Base-by-base conservation (phyloP, 2,888 invertebrate species). In the Physocephala rufipes region DNA sequence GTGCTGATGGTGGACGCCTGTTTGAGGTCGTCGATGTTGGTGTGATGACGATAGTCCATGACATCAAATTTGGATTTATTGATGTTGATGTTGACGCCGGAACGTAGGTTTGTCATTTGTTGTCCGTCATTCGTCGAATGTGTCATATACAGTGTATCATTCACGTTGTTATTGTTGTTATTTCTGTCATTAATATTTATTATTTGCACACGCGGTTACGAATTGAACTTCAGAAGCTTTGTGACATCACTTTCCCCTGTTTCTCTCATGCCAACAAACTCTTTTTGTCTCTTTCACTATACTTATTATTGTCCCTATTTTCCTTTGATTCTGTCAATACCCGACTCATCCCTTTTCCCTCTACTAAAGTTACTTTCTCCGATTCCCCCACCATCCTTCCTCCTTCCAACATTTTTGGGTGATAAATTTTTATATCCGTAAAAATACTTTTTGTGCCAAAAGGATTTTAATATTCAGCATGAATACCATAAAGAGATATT, bases 401-500 rank as follows among this genome's bases (percentile, higher is more conserved):
- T 9, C 21, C 61, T 62, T 43, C 19, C 30, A 3, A 16, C 13
- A 30, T n/a, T 28, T 19, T 7, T 59, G n/a, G 15, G 16, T 21
- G 28, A 19, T 62, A 19, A 36, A 19, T 28, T 62, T 13, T 62
- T 36, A 36, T 19, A 62, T 62, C 21, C 61, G 61, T 62, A 9
- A 16, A 26, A 63, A 47, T 63, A 45, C 19, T 26, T 68, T 62
- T 26, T 51, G 21, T 49, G 26, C 26, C 62, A 61, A 68, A n/a
- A 68, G 68, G 68, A 68, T 68, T 74, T 74, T 74, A 74, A 74
- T 74, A 74, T 74, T 74, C 72, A 71, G 59, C 55, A 65, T 74
- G 68, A 62, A 68, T 68, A 36, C 9, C 36, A 36, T 36, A 36
- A 7, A 36, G 36, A 36, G n/a, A n/a, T n/a, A n/a, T n/a, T n/a